phyloP scores from a whole-genome alignment of 2,797 vertebrate genomes.

The Pangasius larnaudii region DNA sequence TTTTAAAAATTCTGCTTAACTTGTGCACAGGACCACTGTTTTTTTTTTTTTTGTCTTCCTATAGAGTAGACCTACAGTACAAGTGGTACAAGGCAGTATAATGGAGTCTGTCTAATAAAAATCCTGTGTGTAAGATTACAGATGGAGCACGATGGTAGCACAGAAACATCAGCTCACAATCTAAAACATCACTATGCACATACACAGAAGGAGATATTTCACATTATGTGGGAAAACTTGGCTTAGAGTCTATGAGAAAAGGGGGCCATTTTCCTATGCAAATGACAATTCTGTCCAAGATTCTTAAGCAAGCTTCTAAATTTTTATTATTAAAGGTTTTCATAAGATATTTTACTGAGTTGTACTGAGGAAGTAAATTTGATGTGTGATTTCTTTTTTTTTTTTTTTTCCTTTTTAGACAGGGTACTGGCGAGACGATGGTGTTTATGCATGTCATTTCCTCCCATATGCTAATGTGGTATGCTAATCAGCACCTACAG shows the following conservation, averaged over 20 bases:
- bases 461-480: slow-evolving; percentile 23
- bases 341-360: neutral
- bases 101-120: neutral
- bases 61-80: neutral
- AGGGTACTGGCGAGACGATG: neutral
- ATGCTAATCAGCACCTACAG: slow-evolving; percentile 28
- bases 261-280: neutral
- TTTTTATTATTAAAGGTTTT: neutral
- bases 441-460: slow-evolving; percentile 35
- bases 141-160: neutral
- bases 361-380: neutral
- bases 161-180: neutral
- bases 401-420: neutral
- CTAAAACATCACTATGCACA: neutral
- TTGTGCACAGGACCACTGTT: neutral
- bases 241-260: neutral
- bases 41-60: neutral
- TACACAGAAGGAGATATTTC: too few species aligned
- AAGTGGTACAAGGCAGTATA: neutral
- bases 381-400: neutral
- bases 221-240: neutral
- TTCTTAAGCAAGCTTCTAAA: neutral
- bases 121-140: neutral
- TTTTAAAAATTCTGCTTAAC: neutral
- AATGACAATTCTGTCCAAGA: neutral